Percentiles rank a stretch among this genome's conserved stretches.
These are phyloP conservation scores for Agelaius phoeniceus DNA, from an alignment of 2,113 vertebrate species.

Conservation along the genomic window DNA sequence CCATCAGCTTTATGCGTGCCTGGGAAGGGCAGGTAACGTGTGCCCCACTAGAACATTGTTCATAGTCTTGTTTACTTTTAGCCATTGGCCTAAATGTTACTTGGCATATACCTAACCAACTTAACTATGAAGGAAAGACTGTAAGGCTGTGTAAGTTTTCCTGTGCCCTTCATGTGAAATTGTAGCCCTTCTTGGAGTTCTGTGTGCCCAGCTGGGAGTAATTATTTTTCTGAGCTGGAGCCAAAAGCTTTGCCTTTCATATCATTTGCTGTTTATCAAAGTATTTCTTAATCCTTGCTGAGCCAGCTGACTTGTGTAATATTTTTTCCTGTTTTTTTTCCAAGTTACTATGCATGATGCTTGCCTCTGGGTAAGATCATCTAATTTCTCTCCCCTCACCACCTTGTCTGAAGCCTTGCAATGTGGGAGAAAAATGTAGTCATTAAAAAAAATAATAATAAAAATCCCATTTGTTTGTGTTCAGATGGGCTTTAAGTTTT, in stretches of 20 bases:
- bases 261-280: constrained; percentile 68
- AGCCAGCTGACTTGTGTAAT: constrained; percentile 57
- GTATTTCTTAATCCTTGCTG: constrained; percentile 66
- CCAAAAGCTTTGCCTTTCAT: constrained; percentile 61
- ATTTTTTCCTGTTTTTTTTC: constrained; percentile 20
- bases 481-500: not conserved
- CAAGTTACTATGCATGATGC: not conserved
- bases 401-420: constrained; percentile 18
- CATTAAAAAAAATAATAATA: not conserved
- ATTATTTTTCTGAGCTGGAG: constrained; percentile 51
- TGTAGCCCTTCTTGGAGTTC: constrained; percentile 6
- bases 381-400: not conserved
- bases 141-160: constrained; percentile 6
- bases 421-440: not conserved
- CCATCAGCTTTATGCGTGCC: not conserved
- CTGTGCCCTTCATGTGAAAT: constrained; percentile 32
- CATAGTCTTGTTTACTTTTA: not conserved
- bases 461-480: not conserved
- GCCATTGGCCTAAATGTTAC: not conserved
- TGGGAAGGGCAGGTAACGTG: not conserved
- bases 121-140: not conserved
- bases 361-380: constrained; percentile 44
- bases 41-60: not conserved
- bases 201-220: constrained; percentile 55
- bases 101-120: not conserved